Base-by-base conservation (phyloP, 2,797 vertebrate species). In the Ciconia nigra region DNA sequence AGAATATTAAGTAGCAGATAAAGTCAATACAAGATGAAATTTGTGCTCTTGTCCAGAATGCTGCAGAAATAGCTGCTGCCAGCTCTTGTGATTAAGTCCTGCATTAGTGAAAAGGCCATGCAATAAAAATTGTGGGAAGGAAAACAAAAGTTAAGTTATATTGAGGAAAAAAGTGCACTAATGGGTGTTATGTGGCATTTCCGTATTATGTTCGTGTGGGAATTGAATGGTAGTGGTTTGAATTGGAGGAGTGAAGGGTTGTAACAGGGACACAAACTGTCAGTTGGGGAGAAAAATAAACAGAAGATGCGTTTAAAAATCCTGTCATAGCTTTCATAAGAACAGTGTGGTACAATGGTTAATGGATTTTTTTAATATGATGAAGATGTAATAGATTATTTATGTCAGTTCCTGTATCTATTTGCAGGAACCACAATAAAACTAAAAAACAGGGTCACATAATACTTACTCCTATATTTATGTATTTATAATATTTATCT, bases 191-290 rank as follows among this genome's bases (percentile, higher is more conserved):
- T 9, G 65, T n/a, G 47, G 22, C 19, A 29, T 28, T 39, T 58
- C 41, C 0, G 4, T 4, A 0, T 24, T 13, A 5, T 33, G 19
- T 17, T 78, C 8, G 0, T 18, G n/a, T 41, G 83, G 80, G 77
- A 67, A 47, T 13, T 15, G 83, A 69, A 19, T 13, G 49, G 44
- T 37, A 24, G 65, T 61, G 72, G 44, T 57, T 81, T 46, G 46
- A 49, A 5, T 24, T 65, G 78, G 46, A 77, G 46, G 37, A 84
- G 46, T n/a, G 35, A 69, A 80, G 31, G 72, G 70, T 67, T 79
- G 6, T 39, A 49, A 22, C 0, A 74, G 54, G 87, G 72, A 72
- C 65, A 46, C 7, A 42, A 44, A 10, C 62, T 87, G 52, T 80
- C 79, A 67, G 10, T 10, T 76, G 7, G 8, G 59, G 54, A 62